Evolutionary conservation across 2,888 invertebrate species (phyloP).

Genomic region (Elysia crispata): DNA sequence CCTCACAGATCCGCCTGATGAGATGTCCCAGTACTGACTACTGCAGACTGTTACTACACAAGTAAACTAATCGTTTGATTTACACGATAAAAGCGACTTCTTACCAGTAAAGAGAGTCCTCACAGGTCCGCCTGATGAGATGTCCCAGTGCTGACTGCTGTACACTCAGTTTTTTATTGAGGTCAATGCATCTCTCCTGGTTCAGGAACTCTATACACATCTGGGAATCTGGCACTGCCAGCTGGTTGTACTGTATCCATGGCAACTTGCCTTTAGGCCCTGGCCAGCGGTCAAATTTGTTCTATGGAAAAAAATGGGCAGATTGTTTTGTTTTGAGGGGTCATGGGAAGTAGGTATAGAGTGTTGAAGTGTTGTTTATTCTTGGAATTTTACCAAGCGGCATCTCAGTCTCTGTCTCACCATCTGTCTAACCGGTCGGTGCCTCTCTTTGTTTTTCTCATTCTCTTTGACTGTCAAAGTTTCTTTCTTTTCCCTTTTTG

Average conservation of each 20-base stretch:
- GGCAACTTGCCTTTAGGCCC: constrained; percentile 73
- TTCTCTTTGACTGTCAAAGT: no score
- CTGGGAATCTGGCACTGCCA: constrained; percentile 70
- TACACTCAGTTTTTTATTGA: constrained; percentile 61
- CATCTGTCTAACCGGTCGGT: no score
- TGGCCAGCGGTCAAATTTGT: constrained; percentile 59
- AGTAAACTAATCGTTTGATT: no score
- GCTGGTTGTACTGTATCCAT: constrained; percentile 73
- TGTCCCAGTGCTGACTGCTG: constrained; percentile 66
- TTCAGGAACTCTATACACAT: constrained; percentile 71
- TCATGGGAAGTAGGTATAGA: not conserved
- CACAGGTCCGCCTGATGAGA: constrained; percentile 68
- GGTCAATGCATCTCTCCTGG: constrained; percentile 64
- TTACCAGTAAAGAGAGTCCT: constrained; percentile 74
- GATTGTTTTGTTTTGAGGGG: not conserved
- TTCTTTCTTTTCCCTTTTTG: no score
- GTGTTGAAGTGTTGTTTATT: not conserved
- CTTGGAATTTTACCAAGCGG: no score
- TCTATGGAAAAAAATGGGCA: constrained; percentile 52
- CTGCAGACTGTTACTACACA: no score
- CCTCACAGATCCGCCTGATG: no score
- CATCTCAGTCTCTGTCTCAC: no score
- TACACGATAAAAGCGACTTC: no score
- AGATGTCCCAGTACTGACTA: no score
- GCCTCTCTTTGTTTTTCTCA: no score